Evolutionary conservation across 2,797 vertebrate genomes (phyloP), one percentile per base, ranked within the genome.

Genomic region (Phoxinus dragarum): DNA sequence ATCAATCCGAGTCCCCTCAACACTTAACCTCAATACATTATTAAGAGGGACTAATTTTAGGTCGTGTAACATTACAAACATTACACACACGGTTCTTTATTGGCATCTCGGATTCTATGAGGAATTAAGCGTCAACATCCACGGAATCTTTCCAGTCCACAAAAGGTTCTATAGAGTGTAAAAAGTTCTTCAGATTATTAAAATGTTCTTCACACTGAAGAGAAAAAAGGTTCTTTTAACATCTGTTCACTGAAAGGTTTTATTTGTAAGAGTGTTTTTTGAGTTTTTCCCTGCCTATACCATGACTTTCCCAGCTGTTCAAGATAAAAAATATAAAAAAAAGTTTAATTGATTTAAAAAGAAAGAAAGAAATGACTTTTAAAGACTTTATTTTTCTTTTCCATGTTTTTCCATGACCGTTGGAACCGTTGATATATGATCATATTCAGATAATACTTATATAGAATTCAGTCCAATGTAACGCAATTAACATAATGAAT

Each of bases 1-100:
- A 59, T 77, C 82, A 78, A 69, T 34, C 52, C 6, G n/a, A 77
- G 47, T 76, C 82, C 66, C 66, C 59, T 12, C 36, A 64, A 19
- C 44, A 42, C 42, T 49, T 76, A 59, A 68, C 47, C 74, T 42
- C 5, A 34, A 78, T 49, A 14, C 34, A 84, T 67, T 67, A 83
- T 83, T 83, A 21, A 75, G 34, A 36, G n/a, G n/a, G n/a, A 69
- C 40, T 36, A 1, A 74, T 74, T n/a, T 74, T 3, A 74, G 61
- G 36, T 75, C 69, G 44, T 52, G 47, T 40, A 54, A 54, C 44
- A 52, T n/a, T 52, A 36, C 61, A 49, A 49, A 17, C 47, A 49
- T 49, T 2, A 49, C 47, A 49, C 47, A 49, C 47, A 49, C 47
- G 44, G 11, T 44, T 11, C 44, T 56, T 56, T 21, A 59, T 4